Base-by-base conservation (phyloP, 2,113 vertebrate genomes). In the Limanda limanda region DNA sequence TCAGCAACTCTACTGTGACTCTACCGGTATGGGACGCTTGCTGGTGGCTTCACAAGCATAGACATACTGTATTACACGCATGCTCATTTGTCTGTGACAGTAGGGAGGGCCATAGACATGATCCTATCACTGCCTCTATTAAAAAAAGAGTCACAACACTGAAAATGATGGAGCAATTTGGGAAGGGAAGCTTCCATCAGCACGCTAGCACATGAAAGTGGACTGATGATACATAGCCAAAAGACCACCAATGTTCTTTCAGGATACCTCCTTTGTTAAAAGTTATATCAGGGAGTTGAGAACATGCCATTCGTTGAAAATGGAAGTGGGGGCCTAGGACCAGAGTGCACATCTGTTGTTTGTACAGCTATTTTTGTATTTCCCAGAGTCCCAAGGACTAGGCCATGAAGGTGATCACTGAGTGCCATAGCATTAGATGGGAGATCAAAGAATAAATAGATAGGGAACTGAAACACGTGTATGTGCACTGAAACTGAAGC, bases 271-370 rank as follows among this genome's bases (percentile, higher is more conserved):
- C 69, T 68, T 78, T 77, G 57, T 68, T 63, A 23, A 23, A 47
- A 48, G 55, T 83, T 66, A 59, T 54, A 62, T 81, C 75, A 78
- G 70, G 56, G 14, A 65, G 68, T 73, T 78, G 56, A 37, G 63
- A 84, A 83, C 76, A 86, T 73, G 72, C 20, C 65, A 71, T 79
- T 80, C 62, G 68, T 83, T 83, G 37, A 74, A 78, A 80, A 72
- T 78, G 40, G 51, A 88, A 58, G 52, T 31, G 65, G 78, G 47
- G 73, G 78, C 51, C 79, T 68, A 71, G 71, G 89, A 87, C 74
- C 81, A 67, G 56, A 85, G 77, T 18, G 2, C 65, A 86, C 85
- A 90, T 88, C 83, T 90, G 86, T 77, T 89, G 80, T 88, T 89
- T 89, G 76, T 74, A 57, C 76, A 87, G 75, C 31, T 74, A 40